phyloP scores from a whole-genome alignment of 2,113 vertebrate species.

The Myxocyprinus asiaticus region DNA sequence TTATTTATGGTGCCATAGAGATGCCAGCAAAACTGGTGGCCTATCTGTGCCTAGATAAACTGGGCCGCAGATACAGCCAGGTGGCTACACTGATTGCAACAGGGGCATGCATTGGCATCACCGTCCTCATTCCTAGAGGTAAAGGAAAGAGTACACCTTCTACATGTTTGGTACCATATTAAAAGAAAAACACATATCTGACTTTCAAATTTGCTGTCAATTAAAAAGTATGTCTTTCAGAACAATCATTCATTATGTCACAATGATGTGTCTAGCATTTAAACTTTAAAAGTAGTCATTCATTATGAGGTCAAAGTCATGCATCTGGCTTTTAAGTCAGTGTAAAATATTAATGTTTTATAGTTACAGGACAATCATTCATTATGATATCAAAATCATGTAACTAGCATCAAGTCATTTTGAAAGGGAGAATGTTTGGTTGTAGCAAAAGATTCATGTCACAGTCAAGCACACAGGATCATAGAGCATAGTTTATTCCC shows the following conservation, averaged over 20 bases:
- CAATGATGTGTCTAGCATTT: background rate
- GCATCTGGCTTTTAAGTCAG: too few relatives aligned
- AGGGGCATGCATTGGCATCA: conserved; percentile 68
- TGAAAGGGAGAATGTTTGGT: too few relatives aligned
- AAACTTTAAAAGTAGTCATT: background rate
- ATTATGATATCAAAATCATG: background rate
- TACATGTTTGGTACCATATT: too few relatives aligned
- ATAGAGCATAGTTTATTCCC: too few relatives aligned
- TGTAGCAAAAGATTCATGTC: too few relatives aligned
- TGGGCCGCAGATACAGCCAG: conserved; percentile 67
- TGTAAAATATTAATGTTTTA: background rate
- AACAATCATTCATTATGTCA: background rate
- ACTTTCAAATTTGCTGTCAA: background rate
- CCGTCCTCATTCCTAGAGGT: conserved; percentile 72
- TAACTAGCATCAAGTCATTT: too few relatives aligned
- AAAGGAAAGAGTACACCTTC: conserved; percentile 25
- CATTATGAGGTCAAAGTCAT: too few relatives aligned
- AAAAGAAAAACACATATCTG: too few relatives aligned
- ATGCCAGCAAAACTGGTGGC: conserved; percentile 63
- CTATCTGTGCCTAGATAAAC: conserved; percentile 47
- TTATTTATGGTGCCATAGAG: conserved; percentile 66
- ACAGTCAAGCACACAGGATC: too few relatives aligned
- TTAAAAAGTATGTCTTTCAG: background rate
- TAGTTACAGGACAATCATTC: background rate
- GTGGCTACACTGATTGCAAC: conserved; percentile 60